Evolutionary conservation across 2,888 invertebrate species (phyloP).

Genomic region (Malthinus flaveolus): DNA sequence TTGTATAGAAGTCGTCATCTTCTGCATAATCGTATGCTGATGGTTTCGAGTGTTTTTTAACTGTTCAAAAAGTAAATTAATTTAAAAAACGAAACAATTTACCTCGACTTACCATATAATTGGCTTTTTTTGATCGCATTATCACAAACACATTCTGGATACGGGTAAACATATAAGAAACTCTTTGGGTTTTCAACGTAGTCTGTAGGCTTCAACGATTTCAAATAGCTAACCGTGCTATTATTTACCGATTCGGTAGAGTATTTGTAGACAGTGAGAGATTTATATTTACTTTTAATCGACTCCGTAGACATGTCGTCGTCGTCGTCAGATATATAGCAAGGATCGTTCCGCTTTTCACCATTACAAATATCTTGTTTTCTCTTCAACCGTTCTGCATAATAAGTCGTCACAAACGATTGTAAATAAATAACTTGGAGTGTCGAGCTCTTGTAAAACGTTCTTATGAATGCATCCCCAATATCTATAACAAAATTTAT

Average conservation of each 20-base stretch:
- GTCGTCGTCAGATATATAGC: slow-evolving; percentile 33
- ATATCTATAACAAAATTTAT: slow-evolving; percentile 37
- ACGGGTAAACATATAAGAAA: slow-evolving; percentile 45
- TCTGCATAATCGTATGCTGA: not conserved
- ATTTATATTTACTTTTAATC: slow-evolving; percentile 20
- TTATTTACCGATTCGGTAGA: slow-evolving; percentile 25
- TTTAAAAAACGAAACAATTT: not conserved
- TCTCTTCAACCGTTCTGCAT: slow-evolving; percentile 24
- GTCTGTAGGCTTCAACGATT: slow-evolving; percentile 12
- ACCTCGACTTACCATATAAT: not conserved
- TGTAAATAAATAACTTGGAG: slow-evolving; percentile 49
- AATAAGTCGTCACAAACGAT: slow-evolving; percentile 34
- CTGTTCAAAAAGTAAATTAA: not conserved
- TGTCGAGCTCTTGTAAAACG: slow-evolving; percentile 38
- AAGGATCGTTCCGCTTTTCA: slow-evolving; percentile 2
- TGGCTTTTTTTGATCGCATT: slow-evolving; percentile 11
- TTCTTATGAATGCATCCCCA: slow-evolving; percentile 43
- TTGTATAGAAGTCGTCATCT: not conserved
- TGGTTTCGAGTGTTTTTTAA: not conserved
- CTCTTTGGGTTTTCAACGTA: slow-evolving; percentile 35
- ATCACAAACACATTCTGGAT: slow-evolving; percentile 44
- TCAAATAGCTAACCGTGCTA: slow-evolving; percentile 27
- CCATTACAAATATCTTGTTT: slow-evolving; percentile 27
- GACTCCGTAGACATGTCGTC: slow-evolving; percentile 18
- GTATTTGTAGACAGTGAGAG: not conserved